phyloP scores from a whole-genome alignment of 2,888 invertebrate species.

The Drosophila formosana region DNA sequence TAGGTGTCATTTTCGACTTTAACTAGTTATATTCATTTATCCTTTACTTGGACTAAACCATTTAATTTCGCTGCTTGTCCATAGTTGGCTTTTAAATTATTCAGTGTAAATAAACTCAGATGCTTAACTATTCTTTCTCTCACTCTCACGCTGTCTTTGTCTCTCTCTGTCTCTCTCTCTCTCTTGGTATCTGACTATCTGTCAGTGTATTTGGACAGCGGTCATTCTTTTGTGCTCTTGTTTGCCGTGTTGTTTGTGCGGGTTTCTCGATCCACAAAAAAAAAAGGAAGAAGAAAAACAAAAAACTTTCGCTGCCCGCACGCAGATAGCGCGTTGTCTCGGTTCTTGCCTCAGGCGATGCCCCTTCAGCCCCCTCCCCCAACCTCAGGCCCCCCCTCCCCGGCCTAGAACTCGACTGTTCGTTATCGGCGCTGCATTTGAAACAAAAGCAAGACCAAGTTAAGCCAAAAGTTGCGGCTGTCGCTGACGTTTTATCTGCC shows the following conservation, averaged over 20 bases:
- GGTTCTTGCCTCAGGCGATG: not conserved
- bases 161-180: not conserved
- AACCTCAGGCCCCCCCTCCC: too few relatives aligned
- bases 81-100: too few relatives aligned
- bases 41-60: too few relatives aligned
- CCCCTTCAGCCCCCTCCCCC: too few relatives aligned
- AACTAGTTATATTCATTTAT: too few relatives aligned
- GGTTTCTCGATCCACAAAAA: constrained; percentile 29
- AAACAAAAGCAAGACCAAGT: constrained; percentile 53
- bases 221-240: not conserved
- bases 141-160: not conserved
- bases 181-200: not conserved
- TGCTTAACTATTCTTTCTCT: too few relatives aligned
- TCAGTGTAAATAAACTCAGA: not conserved
- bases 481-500: constrained; percentile 61
- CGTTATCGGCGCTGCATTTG: constrained; percentile 53
- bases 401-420: not conserved
- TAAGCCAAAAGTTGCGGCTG: constrained; percentile 59
- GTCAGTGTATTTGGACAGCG: not conserved
- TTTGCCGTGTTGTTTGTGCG: constrained; percentile 15
- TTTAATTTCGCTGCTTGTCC: too few relatives aligned
- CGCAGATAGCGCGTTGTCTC: constrained; percentile 46
- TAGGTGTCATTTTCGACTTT: too few relatives aligned
- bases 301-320: constrained; percentile 66
- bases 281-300: constrained; percentile 52